A percentile compares a stretch with the other conserved stretches of the same genome.
These are phyloP conservation scores for Silurus meridionalis DNA, from an alignment of 2,113 vertebrate genomes.

Conservation along the genomic window DNA sequence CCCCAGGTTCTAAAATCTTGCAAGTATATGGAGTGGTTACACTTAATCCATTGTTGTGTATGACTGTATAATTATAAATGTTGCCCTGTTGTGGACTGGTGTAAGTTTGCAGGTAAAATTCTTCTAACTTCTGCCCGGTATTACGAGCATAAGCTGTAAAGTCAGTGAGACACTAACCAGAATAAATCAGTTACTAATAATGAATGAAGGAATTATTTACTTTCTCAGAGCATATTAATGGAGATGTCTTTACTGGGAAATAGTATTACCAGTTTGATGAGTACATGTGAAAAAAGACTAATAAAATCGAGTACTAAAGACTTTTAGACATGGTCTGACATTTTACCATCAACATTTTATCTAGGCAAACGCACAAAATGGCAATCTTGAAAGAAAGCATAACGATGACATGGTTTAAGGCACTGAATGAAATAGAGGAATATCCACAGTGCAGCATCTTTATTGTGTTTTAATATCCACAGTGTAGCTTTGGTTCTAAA, in stretches of 20 bases:
- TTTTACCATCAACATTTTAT: not conserved
- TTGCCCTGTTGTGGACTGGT: not conserved
- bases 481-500: not conserved
- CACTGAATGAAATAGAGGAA: not conserved
- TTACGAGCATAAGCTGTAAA: not conserved
- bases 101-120: not conserved
- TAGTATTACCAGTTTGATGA: not conserved
- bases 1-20: not conserved
- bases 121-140: not conserved
- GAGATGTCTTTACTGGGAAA: not conserved
- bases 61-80: not conserved
- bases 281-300: not conserved
- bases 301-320: not conserved
- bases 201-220: not conserved
- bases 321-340: not conserved
- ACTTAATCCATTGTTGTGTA: not conserved
- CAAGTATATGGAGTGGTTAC: not conserved
- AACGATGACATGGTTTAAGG: not conserved
- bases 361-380: not conserved
- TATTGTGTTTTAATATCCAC: not conserved
- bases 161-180: not conserved
- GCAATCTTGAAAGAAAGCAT: not conserved
- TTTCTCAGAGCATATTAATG: not conserved
- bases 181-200: not conserved
- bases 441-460: not conserved